Conservation (phyloP, 2,113 vertebrate genomes). For the human (Homo sapiens) region DNA sequence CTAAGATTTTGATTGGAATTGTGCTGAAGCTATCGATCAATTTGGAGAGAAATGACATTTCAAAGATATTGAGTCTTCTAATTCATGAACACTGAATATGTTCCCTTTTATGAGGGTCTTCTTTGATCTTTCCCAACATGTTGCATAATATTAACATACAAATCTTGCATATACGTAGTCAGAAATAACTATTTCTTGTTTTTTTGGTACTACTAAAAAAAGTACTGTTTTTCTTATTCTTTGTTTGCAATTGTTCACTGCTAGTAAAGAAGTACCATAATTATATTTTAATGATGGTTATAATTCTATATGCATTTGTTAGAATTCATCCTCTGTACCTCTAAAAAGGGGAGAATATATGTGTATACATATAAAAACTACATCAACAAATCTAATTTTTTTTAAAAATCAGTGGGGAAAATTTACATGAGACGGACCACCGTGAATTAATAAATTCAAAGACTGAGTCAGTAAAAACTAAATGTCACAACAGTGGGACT, state of each 20-base stretch:
- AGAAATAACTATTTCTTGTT: neutral
- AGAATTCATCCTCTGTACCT: neutral
- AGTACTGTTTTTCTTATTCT: neutral
- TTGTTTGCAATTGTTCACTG: neutral
- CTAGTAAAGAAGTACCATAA: neutral
- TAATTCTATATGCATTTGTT: neutral
- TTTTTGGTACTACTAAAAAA: neutral
- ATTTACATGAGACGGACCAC: neutral
- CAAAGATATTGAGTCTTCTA: neutral
- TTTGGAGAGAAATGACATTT: neutral
- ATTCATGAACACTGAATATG: neutral
- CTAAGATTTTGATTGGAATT: neutral
- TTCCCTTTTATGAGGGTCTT: neutral
- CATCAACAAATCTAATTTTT: neutral
- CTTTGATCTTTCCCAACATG: neutral
- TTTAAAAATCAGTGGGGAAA: neutral
- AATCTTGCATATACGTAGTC: neutral
- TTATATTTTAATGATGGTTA: neutral
- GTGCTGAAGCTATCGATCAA: neutral
- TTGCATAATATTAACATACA: neutral
- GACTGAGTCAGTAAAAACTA: neutral
- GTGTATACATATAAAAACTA: neutral
- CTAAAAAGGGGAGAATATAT: neutral
- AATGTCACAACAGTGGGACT: neutral
- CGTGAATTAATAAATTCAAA: neutral